Conservation (phyloP, 1,140 invertebrate genomes). For the Apis florea region DNA sequence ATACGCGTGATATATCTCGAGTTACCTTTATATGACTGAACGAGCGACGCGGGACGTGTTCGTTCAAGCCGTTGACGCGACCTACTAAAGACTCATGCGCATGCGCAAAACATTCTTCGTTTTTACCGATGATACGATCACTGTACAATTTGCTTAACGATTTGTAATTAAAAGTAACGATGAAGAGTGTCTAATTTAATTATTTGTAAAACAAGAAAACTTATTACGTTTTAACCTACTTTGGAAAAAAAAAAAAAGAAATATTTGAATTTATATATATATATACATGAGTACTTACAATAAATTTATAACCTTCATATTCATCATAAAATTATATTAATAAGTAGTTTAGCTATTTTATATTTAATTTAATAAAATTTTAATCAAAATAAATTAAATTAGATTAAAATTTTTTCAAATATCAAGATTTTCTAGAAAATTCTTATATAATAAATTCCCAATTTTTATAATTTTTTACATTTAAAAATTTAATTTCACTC, state of each 20-base stretch:
- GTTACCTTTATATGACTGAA: constrained; percentile 42
- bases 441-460: too few relatives aligned
- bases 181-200: too few relatives aligned
- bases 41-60: constrained; percentile 22
- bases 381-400: background rate
- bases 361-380: background rate
- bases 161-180: background rate
- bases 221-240: too few relatives aligned
- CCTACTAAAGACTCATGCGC: constrained; percentile 73
- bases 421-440: too few relatives aligned
- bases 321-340: too few relatives aligned
- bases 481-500: too few relatives aligned
- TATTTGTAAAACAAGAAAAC: background rate
- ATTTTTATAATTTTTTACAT: too few relatives aligned
- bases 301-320: background rate
- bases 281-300: background rate
- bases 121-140: constrained; percentile 40
- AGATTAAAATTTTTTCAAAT: too few relatives aligned
- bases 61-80: constrained; percentile 55
- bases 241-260: too few relatives aligned
- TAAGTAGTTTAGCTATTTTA: too few relatives aligned
- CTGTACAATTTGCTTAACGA: background rate
- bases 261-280: too few relatives aligned
- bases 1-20: constrained; percentile 23
- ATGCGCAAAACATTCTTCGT: constrained; percentile 51